A percentile compares a stretch with the other conserved stretches of the same genome.
Conservation (phyloP, 2,888 invertebrate species). For the Amphipoea lucens region DNA sequence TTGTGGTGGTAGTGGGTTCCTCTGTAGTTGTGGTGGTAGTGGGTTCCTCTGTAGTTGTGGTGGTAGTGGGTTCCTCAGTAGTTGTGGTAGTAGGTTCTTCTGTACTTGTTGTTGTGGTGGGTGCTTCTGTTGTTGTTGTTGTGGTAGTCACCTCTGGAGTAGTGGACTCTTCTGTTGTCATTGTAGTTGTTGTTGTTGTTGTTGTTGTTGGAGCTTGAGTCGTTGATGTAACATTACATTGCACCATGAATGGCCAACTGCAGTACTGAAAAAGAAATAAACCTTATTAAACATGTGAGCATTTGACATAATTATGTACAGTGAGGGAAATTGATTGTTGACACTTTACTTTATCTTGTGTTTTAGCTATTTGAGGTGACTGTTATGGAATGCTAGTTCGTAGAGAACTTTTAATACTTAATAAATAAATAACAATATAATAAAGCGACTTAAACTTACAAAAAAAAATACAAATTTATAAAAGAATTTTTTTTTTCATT, state of each 20-base stretch:
- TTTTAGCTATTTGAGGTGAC: background rate
- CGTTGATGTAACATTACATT: conserved; percentile 28
- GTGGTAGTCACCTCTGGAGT: conserved; percentile 4
- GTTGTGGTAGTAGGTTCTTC: background rate
- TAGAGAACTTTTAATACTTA: background rate
- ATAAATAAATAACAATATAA: too few species aligned
- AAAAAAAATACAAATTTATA: too few species aligned
- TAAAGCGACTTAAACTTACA: too few species aligned
- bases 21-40: conserved; percentile 7
- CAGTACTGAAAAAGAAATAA: conserved; percentile 14
- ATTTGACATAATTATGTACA: too few species aligned
- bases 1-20: background rate
- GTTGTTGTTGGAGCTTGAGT: conserved; percentile 28
- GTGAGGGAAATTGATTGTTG: background rate
- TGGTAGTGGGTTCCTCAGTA: background rate
- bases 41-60: background rate
- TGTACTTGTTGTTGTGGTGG: background rate
- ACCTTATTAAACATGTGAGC: background rate
- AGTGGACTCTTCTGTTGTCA: background rate
- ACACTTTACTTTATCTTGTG: background rate
- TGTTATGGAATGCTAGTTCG: background rate
- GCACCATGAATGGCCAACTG: conserved; percentile 46
- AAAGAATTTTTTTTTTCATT: too few species aligned
- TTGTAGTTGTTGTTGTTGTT: conserved; percentile 21
- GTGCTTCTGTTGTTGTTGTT: background rate